These are phyloP conservation scores for Ariolimax columbianus DNA, from an alignment of 2,888 invertebrate genomes.

Conservation along the genomic window DNA sequence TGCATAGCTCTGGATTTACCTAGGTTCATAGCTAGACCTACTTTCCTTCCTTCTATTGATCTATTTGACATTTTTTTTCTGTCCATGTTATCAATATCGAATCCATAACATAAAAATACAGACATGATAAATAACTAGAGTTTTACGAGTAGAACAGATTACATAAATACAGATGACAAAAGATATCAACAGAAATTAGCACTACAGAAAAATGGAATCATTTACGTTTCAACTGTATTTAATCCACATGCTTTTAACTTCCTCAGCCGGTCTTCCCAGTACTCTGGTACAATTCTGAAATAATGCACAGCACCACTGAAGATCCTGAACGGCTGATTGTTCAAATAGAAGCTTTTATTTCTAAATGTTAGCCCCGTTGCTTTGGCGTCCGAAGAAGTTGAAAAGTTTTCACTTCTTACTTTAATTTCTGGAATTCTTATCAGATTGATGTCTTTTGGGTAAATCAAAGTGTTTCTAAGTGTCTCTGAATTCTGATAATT, in stretches of 20 bases:
- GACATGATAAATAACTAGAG: too few relatives aligned
- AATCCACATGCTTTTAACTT: conserved; percentile 76
- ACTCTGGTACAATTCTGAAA: conserved; percentile 74
- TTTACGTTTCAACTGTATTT: conserved; percentile 78
- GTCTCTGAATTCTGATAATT: background rate
- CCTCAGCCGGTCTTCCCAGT: conserved; percentile 74
- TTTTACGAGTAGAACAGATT: too few relatives aligned
- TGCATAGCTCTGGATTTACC: too few relatives aligned
- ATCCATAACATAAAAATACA: too few relatives aligned
- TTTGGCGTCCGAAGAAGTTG: background rate
- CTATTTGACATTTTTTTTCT: too few relatives aligned
- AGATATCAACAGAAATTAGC: too few relatives aligned
- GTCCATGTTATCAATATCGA: too few relatives aligned
- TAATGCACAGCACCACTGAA: conserved; percentile 77
- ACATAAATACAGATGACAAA: too few relatives aligned
- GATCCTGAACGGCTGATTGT: conserved; percentile 68
- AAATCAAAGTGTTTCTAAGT: background rate
- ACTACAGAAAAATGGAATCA: too few relatives aligned
- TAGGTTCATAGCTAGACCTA: too few relatives aligned
- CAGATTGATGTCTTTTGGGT: background rate
- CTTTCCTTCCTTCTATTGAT: too few relatives aligned
- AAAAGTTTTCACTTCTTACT: background rate
- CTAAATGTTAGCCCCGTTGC: conserved; percentile 57
- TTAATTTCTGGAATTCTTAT: background rate
- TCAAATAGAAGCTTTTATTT: conserved; percentile 67